Evolutionary conservation across 2,113 vertebrate genomes (phyloP).

Genomic region (Bolborhynchus lineola): DNA sequence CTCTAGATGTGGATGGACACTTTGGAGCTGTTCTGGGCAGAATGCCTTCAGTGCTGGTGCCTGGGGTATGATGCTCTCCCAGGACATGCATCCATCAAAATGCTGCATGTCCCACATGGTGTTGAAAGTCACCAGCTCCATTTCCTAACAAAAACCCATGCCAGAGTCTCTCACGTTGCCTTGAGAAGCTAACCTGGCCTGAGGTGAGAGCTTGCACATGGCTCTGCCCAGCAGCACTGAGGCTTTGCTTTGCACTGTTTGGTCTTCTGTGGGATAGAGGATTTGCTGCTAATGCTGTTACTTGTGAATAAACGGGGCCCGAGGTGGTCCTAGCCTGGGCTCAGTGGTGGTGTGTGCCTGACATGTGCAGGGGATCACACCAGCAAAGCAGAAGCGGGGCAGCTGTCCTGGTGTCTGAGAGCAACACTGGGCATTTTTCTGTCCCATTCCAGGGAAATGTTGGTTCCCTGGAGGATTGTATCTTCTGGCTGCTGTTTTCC

Average conservation of each 20-base stretch:
- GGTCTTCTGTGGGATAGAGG: not conserved
- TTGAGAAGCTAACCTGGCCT: not conserved
- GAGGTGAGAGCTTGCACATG: rapidly evolving
- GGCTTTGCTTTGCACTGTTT: not conserved
- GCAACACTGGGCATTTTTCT: not conserved
- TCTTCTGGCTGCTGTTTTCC: not conserved
- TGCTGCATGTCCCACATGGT: rapidly evolving
- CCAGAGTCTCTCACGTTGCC: not conserved
- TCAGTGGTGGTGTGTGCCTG: not conserved
- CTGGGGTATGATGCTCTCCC: not conserved
- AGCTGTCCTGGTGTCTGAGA: not conserved
- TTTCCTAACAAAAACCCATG: rapidly evolving
- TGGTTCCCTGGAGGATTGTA: not conserved
- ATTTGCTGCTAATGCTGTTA: not conserved
- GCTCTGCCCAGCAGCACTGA: not conserved
- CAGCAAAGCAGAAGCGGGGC: rapidly evolving
- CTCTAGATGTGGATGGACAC: not conserved
- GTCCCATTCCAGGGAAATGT: not conserved
- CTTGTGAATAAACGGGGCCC: not conserved
- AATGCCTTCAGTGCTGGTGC: not conserved
- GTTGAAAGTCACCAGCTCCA: not conserved
- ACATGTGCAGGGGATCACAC: rapidly evolving
- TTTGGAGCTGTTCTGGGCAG: not conserved
- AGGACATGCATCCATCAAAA: rapidly evolving
- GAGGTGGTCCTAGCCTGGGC: not conserved